Evolutionary conservation across 2,888 invertebrate species (phyloP), one percentile per base, ranked within the genome.

Genomic region (Temnothorax ravouxi): DNA sequence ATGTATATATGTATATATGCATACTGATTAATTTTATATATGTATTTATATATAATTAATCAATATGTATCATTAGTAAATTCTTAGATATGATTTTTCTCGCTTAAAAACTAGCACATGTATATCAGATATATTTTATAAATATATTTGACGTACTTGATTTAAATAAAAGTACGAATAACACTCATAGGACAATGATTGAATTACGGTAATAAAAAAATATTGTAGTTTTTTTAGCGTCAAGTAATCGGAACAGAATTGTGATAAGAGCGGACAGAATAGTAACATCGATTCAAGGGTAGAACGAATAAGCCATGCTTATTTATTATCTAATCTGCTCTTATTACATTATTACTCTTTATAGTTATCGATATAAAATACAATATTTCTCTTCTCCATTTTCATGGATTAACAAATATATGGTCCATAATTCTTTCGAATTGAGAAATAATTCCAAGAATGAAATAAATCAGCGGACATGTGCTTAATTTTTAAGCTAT

Each of bases 61-160:
- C 86, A 89, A 90, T 91, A 88, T 91, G 88, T 87, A 89, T 89
- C 87, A 87, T 90, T 90, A 88, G 86, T 90, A 91, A 88, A 90
- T 91, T 92, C 88, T 91, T 92, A 91, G 93, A 93, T 93, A 93
- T 93, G 93, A 89, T 93, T 92, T 91, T 56, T 13, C 67, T 86
- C 83, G 85, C 71, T 86, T 76, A 88, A 87, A 89, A 91, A 87
- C 86, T 83, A 88, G 88, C 91, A 88, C 89, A 81, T 84, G 85
- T 64, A 21, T 13, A 54, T 67, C 15, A 38, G 18, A 41, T 50
- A 62, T 15, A 76, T 18, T 41, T 76, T 66, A 66, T 52, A 56
- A 77, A n/a, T 77, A 47, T 38, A 52, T 64, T 76, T 9, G 15
- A 76, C 2, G 3, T 29, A n/a, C 9, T 41, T 52, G 41, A 54